Evolutionary conservation across 2,113 vertebrate species (phyloP).

Genomic region (Brachyhypopomus occidentalis): DNA sequence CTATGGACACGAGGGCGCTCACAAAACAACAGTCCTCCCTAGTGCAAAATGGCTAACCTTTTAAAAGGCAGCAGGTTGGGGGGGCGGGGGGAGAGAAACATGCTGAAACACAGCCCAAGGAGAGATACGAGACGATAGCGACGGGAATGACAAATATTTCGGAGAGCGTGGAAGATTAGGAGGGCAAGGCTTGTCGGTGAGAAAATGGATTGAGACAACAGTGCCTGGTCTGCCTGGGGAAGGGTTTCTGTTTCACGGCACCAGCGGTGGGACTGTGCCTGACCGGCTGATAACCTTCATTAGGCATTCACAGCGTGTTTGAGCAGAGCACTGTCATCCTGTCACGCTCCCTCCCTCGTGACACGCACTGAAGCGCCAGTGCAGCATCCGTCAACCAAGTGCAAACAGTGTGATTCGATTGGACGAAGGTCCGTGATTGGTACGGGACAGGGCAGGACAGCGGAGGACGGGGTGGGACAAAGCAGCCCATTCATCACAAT

Average conservation of each 20-base stretch:
- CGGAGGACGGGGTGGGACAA: neutral
- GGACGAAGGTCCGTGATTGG: slow-evolving; percentile 67
- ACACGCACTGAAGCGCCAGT: slow-evolving; percentile 58
- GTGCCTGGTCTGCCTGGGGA: slow-evolving; percentile 2
- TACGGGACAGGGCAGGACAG: slow-evolving; percentile 56
- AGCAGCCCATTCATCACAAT: slow-evolving; percentile 71
- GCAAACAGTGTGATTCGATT: slow-evolving; percentile 71
- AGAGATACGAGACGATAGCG: slow-evolving; percentile 6
- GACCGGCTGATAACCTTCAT: slow-evolving; percentile 69
- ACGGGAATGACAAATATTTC: neutral
- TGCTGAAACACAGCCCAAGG: neutral
- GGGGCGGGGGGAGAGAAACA: slow-evolving; percentile 13
- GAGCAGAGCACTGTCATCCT: slow-evolving; percentile 46
- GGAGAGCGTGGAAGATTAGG: too few relatives aligned
- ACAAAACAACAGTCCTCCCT: slow-evolving; percentile 56
- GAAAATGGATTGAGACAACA: neutral
- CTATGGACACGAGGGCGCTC: slow-evolving; percentile 58
- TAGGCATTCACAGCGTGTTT: slow-evolving; percentile 61
- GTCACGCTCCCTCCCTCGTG: slow-evolving; percentile 47
- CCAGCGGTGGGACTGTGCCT: slow-evolving; percentile 55
- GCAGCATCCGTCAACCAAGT: slow-evolving; percentile 52
- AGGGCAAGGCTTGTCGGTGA: neutral
- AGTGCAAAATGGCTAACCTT: slow-evolving; percentile 70
- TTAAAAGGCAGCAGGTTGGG: slow-evolving; percentile 49
- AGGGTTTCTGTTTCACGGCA: slow-evolving; percentile 38